Percentiles rank a stretch among this genome's conserved stretches.
Conservation (phyloP, 2,113 vertebrate genomes). For the Eidolon helvum region DNA sequence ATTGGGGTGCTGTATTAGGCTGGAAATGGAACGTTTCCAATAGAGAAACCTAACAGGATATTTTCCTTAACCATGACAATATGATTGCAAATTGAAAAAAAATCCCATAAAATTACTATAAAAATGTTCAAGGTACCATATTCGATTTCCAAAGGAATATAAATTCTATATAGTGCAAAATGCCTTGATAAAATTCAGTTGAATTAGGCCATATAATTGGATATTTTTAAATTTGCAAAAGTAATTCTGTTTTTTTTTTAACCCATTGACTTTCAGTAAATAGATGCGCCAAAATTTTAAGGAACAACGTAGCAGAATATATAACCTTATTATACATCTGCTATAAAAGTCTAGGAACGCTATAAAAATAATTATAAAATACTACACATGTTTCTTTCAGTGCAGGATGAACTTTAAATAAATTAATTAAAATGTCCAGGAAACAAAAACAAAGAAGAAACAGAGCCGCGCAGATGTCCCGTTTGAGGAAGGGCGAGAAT, state of each 20-base stretch:
- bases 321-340: background rate
- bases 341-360: background rate
- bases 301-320: background rate
- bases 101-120: background rate
- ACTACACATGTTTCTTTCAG: background rate
- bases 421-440: background rate
- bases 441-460: background rate
- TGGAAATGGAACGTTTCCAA: background rate
- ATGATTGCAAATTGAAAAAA: background rate
- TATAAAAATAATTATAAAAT: background rate
- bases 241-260: background rate
- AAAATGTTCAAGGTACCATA: background rate
- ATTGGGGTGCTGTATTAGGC: no score
- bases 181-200: background rate
- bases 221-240: background rate
- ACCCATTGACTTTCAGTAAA: background rate
- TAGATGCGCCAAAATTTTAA: background rate
- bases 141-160: background rate
- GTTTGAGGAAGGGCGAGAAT: background rate
- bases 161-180: background rate
- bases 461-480: background rate
- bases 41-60: background rate
- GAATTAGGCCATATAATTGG: background rate
- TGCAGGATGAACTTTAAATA: background rate
- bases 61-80: background rate